Percentiles rank a stretch among this genome's conserved stretches.
Conservation (phyloP, 2,113 vertebrate species). For the Mesoclemmys tuberculata region DNA sequence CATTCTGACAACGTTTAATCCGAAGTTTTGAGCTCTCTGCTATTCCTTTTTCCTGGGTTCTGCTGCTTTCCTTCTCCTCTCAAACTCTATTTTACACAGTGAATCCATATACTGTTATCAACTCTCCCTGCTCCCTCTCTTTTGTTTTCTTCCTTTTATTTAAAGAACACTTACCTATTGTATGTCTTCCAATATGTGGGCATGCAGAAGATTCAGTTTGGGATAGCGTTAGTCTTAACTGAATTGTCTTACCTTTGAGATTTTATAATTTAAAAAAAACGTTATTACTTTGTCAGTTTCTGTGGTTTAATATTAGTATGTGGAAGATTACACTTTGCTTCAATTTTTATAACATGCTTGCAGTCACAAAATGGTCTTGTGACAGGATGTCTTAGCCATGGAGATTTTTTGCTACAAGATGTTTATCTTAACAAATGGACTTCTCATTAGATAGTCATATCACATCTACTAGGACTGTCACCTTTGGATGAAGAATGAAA, state of each 20-base stretch:
- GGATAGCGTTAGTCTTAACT: slow-evolving; percentile 10
- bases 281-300: neutral
- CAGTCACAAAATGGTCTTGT: slow-evolving; percentile 52
- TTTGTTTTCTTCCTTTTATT: slow-evolving; percentile 27
- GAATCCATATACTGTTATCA: neutral
- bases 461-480: neutral
- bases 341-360: slow-evolving; percentile 22
- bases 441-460: slow-evolving; percentile 38
- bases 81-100: neutral
- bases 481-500: slow-evolving; percentile 29
- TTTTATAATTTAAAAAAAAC: slow-evolving; percentile 7
- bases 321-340: slow-evolving; percentile 23
- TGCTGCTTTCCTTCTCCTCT: neutral
- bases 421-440: slow-evolving; percentile 12
- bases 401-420: neutral
- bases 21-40: neutral
- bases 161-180: neutral
- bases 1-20: neutral
- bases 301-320: slow-evolving; percentile 37
- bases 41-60: neutral
- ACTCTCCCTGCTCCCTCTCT: neutral
- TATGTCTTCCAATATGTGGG: neutral
- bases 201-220: neutral
- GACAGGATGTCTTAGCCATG: neutral
- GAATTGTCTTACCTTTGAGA: neutral